These are phyloP conservation scores for Pinna nobilis DNA, from an alignment of 1,140 invertebrate species.

Conservation along the genomic window DNA sequence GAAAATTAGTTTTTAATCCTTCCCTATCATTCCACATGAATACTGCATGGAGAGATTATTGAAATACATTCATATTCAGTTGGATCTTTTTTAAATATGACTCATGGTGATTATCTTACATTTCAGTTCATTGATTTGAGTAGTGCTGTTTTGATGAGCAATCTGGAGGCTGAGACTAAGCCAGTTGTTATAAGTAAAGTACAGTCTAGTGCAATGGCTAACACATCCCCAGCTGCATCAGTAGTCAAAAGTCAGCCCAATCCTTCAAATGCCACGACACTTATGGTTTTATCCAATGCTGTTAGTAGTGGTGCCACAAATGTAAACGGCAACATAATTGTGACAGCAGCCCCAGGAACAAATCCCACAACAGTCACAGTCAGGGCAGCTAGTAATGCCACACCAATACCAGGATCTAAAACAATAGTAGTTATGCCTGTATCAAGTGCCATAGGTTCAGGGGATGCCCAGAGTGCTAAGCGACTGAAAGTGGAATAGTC, in stretches of 20 bases:
- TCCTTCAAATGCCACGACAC: constrained; percentile 41
- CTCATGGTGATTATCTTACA: too few relatives aligned
- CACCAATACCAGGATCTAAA: constrained; percentile 55
- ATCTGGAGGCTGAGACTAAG: constrained; percentile 57
- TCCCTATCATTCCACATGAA: too few relatives aligned
- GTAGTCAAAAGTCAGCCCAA: constrained; percentile 55
- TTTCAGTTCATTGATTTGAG: constrained; percentile 94
- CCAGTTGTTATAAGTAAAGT: constrained; percentile 69
- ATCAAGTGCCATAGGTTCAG: constrained; percentile 55
- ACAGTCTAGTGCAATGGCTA: constrained; percentile 41
- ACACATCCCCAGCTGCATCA: constrained; percentile 45
- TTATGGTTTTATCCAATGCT: constrained; percentile 59
- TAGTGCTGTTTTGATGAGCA: constrained; percentile 86
- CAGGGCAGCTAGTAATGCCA: constrained; percentile 51
- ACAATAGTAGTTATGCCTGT: constrained; percentile 72
- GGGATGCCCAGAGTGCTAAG: constrained; percentile 57
- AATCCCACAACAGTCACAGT: constrained; percentile 61
- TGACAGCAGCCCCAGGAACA: constrained; percentile 47
- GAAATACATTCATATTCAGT: too few relatives aligned
- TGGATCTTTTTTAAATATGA: too few relatives aligned
- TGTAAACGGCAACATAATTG: constrained; percentile 45
- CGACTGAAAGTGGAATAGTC: constrained; percentile 64
- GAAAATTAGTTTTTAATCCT: too few relatives aligned
- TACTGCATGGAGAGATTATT: too few relatives aligned
- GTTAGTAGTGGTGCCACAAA: constrained; percentile 11